These are phyloP conservation scores for Chelon auratus DNA, from an alignment of 2,797 vertebrate species.

Conservation along the genomic window DNA sequence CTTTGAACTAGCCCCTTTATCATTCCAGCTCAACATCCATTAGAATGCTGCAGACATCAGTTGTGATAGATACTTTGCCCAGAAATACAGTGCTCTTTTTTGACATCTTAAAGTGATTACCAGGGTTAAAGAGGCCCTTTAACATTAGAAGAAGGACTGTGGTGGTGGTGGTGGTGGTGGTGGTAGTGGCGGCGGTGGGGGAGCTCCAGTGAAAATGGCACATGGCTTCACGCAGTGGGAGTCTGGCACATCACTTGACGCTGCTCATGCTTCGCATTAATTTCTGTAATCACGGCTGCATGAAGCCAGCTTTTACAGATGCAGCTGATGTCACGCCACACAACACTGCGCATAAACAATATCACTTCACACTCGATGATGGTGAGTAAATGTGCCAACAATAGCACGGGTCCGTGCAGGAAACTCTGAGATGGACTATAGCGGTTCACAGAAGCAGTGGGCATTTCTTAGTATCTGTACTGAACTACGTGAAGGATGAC, in stretches of 20 bases:
- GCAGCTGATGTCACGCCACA: conserved; percentile 71
- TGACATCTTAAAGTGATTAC: conserved; percentile 80
- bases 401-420: conserved; percentile 42
- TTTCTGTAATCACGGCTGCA: conserved; percentile 64
- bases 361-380: conserved; percentile 65
- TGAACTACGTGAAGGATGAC: conserved; percentile 18
- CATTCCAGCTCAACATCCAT: conserved; percentile 73
- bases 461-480: conserved; percentile 30
- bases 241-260: conserved; percentile 62
- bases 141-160: conserved; percentile 51
- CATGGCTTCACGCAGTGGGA: conserved; percentile 61
- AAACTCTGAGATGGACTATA: conserved; percentile 32
- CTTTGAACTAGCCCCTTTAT: conserved; percentile 75
- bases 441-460: conserved; percentile 27
- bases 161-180: not conserved
- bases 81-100: conserved; percentile 57
- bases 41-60: conserved; percentile 67
- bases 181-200: not conserved
- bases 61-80: conserved; percentile 67
- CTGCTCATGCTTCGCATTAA: conserved; percentile 70
- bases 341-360: conserved; percentile 65
- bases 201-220: conserved; percentile 64
- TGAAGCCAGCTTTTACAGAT: conserved; percentile 56
- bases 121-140: conserved; percentile 69
- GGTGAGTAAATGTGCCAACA: conserved; percentile 44